These are phyloP conservation scores for Labeo catla DNA, from an alignment of 2,113 vertebrate genomes.

Conservation along the genomic window DNA sequence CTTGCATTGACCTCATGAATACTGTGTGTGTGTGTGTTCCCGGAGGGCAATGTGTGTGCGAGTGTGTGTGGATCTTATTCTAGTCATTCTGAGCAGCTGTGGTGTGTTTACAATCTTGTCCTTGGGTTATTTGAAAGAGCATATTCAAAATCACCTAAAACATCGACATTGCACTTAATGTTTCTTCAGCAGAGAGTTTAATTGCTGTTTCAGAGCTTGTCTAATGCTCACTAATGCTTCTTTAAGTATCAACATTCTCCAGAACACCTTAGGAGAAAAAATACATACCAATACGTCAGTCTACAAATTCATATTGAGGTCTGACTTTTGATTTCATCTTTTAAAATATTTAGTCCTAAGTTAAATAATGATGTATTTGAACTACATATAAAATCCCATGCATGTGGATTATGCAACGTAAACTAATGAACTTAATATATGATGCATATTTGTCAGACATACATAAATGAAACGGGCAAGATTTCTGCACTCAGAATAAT, in stretches of 20 bases:
- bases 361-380: background rate
- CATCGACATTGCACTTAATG: background rate
- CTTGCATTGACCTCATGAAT: slow-evolving; percentile 24
- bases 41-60: background rate
- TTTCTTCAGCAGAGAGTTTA: background rate
- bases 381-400: background rate
- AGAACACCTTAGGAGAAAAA: background rate
- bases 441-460: background rate
- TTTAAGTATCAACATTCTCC: background rate
- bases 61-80: background rate
- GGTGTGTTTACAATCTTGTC: slow-evolving; percentile 19
- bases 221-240: background rate
- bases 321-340: background rate
- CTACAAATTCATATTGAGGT: background rate
- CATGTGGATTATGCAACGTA: background rate
- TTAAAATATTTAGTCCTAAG: background rate
- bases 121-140: background rate
- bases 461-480: too few species aligned
- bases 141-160: background rate
- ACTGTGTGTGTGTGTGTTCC: slow-evolving; percentile 27
- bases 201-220: background rate
- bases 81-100: slow-evolving; percentile 5
- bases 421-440: background rate
- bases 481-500: too few species aligned
- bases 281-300: background rate